Evolutionary conservation across 2,797 vertebrate species (phyloP).

Genomic region (Sebastes kiyomatsui): DNA sequence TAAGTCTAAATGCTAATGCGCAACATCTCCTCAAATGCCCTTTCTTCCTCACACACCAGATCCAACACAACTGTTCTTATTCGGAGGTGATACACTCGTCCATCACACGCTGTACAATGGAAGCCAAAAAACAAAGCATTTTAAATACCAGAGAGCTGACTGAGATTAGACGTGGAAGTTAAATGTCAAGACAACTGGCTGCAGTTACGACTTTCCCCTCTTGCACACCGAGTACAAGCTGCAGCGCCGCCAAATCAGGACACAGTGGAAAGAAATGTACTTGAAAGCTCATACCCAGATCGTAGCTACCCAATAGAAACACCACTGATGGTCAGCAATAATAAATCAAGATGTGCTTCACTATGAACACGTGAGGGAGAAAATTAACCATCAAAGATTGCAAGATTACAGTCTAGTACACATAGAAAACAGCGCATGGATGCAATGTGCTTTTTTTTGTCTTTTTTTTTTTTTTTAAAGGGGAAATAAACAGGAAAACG

Average conservation of each 20-base stretch:
- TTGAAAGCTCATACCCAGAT: conserved; percentile 32
- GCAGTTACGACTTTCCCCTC: conserved; percentile 17
- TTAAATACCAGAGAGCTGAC: conserved; percentile 51
- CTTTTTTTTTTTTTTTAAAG: conserved; percentile 9
- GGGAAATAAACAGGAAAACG: conserved; percentile 15
- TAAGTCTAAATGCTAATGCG: conserved; percentile 20
- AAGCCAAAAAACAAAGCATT: conserved; percentile 41
- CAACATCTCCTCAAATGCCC: conserved; percentile 13
- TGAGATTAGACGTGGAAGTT: conserved; percentile 42
- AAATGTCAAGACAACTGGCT: conserved; percentile 51
- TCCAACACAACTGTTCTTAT: conserved; percentile 18
- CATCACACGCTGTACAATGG: conserved; percentile 24
- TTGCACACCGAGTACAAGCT: conserved; percentile 6
- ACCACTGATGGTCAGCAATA: conserved; percentile 26
- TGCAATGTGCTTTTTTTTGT: conserved; percentile 47
- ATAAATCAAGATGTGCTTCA: conserved; percentile 51
- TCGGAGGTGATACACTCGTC: conserved; percentile 38
- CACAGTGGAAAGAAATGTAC: conserved; percentile 44
- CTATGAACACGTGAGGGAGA: conserved; percentile 28
- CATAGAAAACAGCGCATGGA: conserved; percentile 40
- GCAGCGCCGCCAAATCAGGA: conserved; percentile 41
- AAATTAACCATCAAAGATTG: conserved; percentile 36
- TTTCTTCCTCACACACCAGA: conserved; percentile 6
- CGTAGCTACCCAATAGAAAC: conserved; percentile 32
- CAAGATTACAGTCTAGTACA: conserved; percentile 32